Percentiles rank a stretch among this genome's conserved stretches.
Conservation (phyloP, 1,140 invertebrate species). For the Pristionchus pacificus region DNA sequence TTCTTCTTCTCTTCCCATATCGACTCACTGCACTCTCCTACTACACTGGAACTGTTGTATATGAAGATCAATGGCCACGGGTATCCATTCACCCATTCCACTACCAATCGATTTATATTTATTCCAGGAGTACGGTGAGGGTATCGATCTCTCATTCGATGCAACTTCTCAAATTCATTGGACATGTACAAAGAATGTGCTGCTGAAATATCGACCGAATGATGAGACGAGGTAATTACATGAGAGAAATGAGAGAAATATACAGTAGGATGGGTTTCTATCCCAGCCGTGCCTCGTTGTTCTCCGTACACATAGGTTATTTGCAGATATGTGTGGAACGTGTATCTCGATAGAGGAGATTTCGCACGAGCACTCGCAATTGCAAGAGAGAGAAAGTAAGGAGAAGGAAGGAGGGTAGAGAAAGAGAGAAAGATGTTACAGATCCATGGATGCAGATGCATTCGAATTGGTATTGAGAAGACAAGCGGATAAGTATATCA, state of each 20-base stretch:
- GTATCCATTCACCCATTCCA: constrained; percentile 12
- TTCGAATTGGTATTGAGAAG: constrained; percentile 32
- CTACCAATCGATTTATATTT: no score
- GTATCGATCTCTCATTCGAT: constrained; percentile 13
- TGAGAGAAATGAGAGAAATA: no score
- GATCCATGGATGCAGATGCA: constrained; percentile 24
- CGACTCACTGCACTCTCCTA: constrained; percentile 30
- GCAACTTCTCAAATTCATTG: constrained; percentile 29
- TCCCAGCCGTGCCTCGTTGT: no score
- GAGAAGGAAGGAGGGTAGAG: not conserved
- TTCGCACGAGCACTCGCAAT: constrained; percentile 26
- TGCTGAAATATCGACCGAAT: constrained; percentile 36
- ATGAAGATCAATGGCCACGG: constrained; percentile 24
- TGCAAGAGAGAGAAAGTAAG: constrained; percentile 1
- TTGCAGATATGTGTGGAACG: constrained; percentile 39
- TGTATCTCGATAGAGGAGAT: constrained; percentile 36
- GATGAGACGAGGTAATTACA: constrained; percentile 32
- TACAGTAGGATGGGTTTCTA: no score
- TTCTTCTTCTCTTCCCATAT: constrained; percentile 28
- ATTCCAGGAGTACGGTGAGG: no score
- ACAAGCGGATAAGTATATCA: constrained; percentile 36
- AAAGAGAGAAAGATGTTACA: constrained; percentile 1
- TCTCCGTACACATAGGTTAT: no score
- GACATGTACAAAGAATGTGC: constrained; percentile 24
- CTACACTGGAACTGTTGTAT: constrained; percentile 26